Conservation (phyloP, 2,113 vertebrate genomes). For the Chauna torquata region DNA sequence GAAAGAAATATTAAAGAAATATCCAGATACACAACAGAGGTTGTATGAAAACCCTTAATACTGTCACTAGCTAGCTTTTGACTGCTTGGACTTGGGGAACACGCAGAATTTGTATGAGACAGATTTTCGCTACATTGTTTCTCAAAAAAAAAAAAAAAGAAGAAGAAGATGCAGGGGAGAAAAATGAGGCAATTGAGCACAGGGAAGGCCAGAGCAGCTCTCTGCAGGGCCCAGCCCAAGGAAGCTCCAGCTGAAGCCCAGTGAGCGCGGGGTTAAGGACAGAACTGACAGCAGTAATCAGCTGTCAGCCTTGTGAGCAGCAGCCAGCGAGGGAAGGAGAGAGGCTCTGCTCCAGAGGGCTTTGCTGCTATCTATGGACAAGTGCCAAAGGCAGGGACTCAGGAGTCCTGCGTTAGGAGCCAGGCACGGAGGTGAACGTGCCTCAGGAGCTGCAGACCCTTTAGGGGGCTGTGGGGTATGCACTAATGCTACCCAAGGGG, state of each 20-base stretch:
- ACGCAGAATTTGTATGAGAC: not conserved
- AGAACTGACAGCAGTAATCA: not conserved
- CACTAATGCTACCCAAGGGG: not conserved
- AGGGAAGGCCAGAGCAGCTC: accelerated
- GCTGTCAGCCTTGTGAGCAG: accelerated
- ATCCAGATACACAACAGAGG: not conserved
- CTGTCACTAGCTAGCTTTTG: not conserved
- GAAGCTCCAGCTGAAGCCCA: not conserved
- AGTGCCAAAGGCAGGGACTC: not conserved
- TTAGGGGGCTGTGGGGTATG: not conserved
- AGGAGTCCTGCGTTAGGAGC: not conserved
- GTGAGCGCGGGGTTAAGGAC: not conserved
- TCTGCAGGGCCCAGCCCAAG: not conserved
- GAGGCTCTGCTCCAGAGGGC: not conserved
- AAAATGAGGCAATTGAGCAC: not conserved
- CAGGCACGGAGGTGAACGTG: accelerated
- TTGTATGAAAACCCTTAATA: not conserved
- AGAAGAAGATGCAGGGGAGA: not conserved
- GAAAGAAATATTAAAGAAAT: not conserved
- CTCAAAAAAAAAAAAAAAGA: not conserved
- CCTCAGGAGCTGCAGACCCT: not conserved
- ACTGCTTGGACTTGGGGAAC: not conserved
- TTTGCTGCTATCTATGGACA: not conserved
- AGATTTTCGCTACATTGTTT: not conserved
- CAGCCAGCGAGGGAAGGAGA: accelerated